Evolutionary conservation across 1,140 invertebrate genomes (phyloP), one percentile per base, ranked within the genome.

Genomic region (Galleria mellonella): DNA sequence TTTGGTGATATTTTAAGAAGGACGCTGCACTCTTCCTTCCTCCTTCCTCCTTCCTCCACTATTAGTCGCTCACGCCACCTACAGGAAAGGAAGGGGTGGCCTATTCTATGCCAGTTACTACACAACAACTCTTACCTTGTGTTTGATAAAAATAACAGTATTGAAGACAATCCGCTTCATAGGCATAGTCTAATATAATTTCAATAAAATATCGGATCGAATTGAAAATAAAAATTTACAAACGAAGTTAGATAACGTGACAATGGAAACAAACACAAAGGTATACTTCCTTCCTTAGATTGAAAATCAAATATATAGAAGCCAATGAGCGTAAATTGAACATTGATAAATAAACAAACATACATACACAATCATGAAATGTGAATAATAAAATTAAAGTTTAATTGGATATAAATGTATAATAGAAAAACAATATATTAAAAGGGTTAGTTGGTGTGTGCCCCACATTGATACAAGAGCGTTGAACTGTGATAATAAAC

Each of bases 251-350:
- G 17, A 23, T 23, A 23, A 31, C 2, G 8, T n/a, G 4, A 32
- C 38, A 53, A 36, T 62, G 62, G 55, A 61, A 55, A 61, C 57
- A 15, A 1, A 29, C 42, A 23, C 5, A 8, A 23, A 37, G 3
- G 8, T 13, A 14, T 11, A 27, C 27, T 47, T 47, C 23, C 62
- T 61, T 64, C 57, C 61, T 64, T 60, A 50, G 11, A 9, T 39
- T 48, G 46, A 39, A 42, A 49, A 23, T 31, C 42, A 47, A 30
- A 39, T 47, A 47, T 47, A 47, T 47, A 47, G 38, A 40, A 12
- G 42, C 14, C 32, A 33, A 13, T 35, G 31, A 23, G 15, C 35
- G 42, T 35, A 43, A 43, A 43, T 28, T n/a, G 23, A n/a, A 4
- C 42, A 43, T 43, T 43, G 23, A 32, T 15, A 43, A 11, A 33